Percentiles rank a stretch among this genome's conserved stretches.
Conservation (phyloP, 2,888 invertebrate species). For the Sarcophaga subvicina region DNA sequence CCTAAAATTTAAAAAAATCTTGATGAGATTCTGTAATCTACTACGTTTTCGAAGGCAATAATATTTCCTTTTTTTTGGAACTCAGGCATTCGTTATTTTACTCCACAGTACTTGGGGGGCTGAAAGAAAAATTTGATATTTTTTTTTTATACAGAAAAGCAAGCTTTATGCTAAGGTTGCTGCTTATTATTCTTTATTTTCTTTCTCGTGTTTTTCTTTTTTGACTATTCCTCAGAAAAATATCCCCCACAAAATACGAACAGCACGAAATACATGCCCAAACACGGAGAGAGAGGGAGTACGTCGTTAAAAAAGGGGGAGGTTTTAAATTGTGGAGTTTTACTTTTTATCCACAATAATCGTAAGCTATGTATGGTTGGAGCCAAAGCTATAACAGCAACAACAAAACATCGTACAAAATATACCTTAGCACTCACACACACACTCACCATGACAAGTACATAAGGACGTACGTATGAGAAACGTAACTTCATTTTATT, state of each 20-base stretch:
- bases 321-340: constrained; percentile 67
- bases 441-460: constrained; percentile 5
- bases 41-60: too few species aligned
- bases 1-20: too few species aligned
- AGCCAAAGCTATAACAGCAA: background rate
- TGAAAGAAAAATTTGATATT: background rate
- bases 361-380: constrained; percentile 56
- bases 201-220: background rate
- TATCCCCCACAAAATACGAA: background rate
- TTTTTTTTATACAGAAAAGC: constrained; percentile 42
- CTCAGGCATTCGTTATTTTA: too few species aligned
- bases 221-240: background rate
- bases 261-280: background rate
- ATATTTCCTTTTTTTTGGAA: too few species aligned
- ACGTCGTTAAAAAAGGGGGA: constrained; percentile 55
- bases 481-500: constrained; percentile 66
- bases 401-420: constrained; percentile 14
- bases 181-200: constrained; percentile 39
- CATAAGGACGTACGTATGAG: constrained; percentile 8
- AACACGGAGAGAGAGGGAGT: constrained; percentile 17
- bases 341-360: constrained; percentile 68
- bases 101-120: too few species aligned
- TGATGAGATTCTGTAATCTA: too few species aligned
- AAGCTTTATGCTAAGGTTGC: constrained; percentile 50
- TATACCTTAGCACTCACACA: background rate